Evolutionary conservation across 2,888 invertebrate species (phyloP).

Genomic region (Lottia gigantea): DNA sequence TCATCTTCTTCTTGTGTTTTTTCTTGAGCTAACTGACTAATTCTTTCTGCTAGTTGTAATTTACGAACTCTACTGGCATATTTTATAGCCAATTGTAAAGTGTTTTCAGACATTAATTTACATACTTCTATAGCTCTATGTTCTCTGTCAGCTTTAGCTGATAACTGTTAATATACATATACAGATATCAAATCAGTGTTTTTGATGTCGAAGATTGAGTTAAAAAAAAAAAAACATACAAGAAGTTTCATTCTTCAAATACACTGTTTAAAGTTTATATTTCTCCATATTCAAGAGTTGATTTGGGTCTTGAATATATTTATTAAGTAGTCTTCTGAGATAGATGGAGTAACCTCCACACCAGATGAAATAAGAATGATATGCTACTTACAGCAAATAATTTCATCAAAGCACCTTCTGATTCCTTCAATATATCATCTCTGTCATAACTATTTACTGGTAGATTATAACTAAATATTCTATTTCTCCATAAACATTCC

Average conservation of each 20-base stretch:
- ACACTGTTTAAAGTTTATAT: too few species aligned
- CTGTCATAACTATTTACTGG: slow-evolving; percentile 61
- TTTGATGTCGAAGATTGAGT: too few species aligned
- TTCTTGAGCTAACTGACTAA: slow-evolving; percentile 73
- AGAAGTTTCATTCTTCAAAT: too few species aligned
- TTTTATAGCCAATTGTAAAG: slow-evolving; percentile 86
- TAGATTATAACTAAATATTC: slow-evolving; percentile 46
- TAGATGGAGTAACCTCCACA: too few species aligned
- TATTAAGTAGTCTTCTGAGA: too few species aligned
- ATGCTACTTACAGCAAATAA: slow-evolving; percentile 83
- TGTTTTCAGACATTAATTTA: slow-evolving; percentile 81
- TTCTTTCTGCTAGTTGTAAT: slow-evolving; percentile 82
- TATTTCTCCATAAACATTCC: slow-evolving; percentile 60
- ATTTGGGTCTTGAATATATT: too few species aligned
- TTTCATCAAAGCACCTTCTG: slow-evolving; percentile 84
- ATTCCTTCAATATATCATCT: slow-evolving; percentile 76
- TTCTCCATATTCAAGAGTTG: too few species aligned
- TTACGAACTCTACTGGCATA: slow-evolving; percentile 85
- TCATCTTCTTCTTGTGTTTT: slow-evolving; percentile 48
- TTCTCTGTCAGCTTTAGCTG: slow-evolving; percentile 86
- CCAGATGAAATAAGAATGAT: too few species aligned
- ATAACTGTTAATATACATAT: slow-evolving; percentile 73
- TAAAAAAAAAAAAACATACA: too few species aligned
- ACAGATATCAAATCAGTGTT: too few species aligned
- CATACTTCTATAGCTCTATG: slow-evolving; percentile 88